A percentile compares a stretch with the other conserved stretches of the same genome.
These are phyloP conservation scores for Bhutanitis thaidina DNA, from an alignment of 2,888 invertebrate genomes.

Conservation along the genomic window DNA sequence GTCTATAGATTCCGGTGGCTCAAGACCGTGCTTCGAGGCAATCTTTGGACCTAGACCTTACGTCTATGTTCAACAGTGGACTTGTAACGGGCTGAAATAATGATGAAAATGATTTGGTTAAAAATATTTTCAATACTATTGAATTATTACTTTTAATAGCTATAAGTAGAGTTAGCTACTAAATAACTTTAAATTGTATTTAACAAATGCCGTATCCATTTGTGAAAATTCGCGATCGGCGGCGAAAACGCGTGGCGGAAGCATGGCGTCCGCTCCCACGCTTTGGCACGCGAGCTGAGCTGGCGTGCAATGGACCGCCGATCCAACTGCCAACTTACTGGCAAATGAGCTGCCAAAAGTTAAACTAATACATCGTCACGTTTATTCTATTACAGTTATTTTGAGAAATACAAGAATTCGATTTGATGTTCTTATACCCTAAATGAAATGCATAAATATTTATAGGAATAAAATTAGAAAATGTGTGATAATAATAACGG, in stretches of 20 bases:
- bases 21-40: no score
- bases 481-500: no score
- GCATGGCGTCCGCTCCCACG: conserved; percentile 62
- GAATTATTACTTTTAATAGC: no score
- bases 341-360: conserved; percentile 20
- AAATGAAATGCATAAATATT: no score
- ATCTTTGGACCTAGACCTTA: no score
- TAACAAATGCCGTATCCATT: not conserved
- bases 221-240: conserved; percentile 19
- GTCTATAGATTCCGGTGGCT: no score
- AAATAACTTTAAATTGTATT: no score
- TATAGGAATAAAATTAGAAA: not conserved
- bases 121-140: no score
- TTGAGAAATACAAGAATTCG: conserved; percentile 13
- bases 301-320: conserved; percentile 26
- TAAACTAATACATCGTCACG: conserved; percentile 24
- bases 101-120: no score
- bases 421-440: not conserved
- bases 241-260: conserved; percentile 55
- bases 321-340: conserved; percentile 20
- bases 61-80: no score
- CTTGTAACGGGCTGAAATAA: no score
- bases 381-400: conserved; percentile 24
- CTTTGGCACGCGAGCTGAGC: conserved; percentile 54
- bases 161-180: no score